These are phyloP conservation scores for Lepeophtheirus nordmannii DNA, from an alignment of 2,888 invertebrate species.

Conservation along the genomic window DNA sequence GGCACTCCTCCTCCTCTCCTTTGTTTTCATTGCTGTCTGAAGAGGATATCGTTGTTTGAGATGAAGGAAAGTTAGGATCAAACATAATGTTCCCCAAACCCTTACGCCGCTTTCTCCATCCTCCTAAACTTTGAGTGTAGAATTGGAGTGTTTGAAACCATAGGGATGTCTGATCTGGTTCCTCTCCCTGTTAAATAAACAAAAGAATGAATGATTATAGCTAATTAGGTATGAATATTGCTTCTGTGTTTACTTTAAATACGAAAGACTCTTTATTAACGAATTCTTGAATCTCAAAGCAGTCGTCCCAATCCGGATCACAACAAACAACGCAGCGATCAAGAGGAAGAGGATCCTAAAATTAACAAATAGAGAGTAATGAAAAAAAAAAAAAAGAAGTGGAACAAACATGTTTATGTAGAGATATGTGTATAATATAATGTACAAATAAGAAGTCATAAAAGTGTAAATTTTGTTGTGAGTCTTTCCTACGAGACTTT, in stretches of 20 bases:
- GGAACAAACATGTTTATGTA: background rate
- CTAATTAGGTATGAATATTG: background rate
- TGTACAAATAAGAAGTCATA: background rate
- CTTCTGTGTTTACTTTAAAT: slow-evolving; percentile 55
- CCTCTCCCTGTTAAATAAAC: slow-evolving; percentile 58
- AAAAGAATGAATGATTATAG: slow-evolving; percentile 21
- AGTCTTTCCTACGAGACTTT: background rate
- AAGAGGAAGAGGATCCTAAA: slow-evolving; percentile 66
- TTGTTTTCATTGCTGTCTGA: background rate
- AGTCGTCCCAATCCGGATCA: slow-evolving; percentile 68
- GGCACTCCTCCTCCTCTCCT: background rate
- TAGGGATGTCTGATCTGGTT: slow-evolving; percentile 62
- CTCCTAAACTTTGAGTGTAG: slow-evolving; percentile 77
- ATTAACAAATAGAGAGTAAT: slow-evolving; percentile 22
- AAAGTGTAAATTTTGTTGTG: background rate
- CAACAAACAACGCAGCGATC: slow-evolving; percentile 79
- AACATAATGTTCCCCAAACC: slow-evolving; percentile 96
- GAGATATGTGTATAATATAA: background rate
- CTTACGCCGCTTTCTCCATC: slow-evolving; percentile 77
- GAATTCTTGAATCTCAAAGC: slow-evolving; percentile 78
- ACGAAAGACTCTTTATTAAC: slow-evolving; percentile 81
- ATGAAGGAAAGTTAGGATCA: slow-evolving; percentile 33
- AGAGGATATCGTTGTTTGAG: background rate
- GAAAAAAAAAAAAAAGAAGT: background rate
- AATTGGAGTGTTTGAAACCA: slow-evolving; percentile 82